These are phyloP conservation scores for Drosophila micromelanica DNA, from an alignment of 1,140 invertebrate species.

Conservation along the genomic window DNA sequence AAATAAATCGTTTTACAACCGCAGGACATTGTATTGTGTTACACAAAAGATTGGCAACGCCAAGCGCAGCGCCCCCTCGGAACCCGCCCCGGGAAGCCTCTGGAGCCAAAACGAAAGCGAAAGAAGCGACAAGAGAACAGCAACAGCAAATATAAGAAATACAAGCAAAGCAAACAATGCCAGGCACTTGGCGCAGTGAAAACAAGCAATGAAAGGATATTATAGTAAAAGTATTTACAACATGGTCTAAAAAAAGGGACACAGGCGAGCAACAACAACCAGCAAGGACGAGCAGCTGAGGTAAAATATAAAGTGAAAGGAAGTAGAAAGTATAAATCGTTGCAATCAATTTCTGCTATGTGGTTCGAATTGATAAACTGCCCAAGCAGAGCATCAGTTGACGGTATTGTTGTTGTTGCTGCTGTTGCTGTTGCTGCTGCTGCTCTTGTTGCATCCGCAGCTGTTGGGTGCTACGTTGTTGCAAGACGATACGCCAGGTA, in stretches of 20 bases:
- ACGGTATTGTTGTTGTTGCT: neutral
- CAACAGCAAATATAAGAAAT: conserved; percentile 22
- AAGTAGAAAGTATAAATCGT: conserved; percentile 83
- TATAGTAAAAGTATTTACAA: conserved; percentile 81
- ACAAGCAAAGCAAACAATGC: conserved; percentile 68
- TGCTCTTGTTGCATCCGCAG: conserved; percentile 23
- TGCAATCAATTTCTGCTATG: conserved; percentile 83
- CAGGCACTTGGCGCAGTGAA: conserved; percentile 70
- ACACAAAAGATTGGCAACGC: conserved; percentile 77
- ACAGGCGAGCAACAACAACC: conserved; percentile 27
- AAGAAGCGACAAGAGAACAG: conserved; percentile 50
- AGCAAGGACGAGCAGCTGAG: conserved; percentile 35
- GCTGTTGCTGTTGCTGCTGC: conserved; percentile 3
- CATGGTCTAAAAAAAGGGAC: conserved; percentile 50
- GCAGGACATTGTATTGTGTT: conserved; percentile 83
- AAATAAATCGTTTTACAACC: conserved; percentile 83
- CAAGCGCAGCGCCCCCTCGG: conserved; percentile 6
- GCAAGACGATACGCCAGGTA: conserved; percentile 45
- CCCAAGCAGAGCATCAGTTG: conserved; percentile 33
- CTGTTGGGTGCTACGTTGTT: conserved; percentile 26
- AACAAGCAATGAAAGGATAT: conserved; percentile 82
- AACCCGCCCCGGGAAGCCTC: conserved; percentile 22
- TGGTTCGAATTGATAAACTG: conserved; percentile 80
- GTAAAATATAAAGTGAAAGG: conserved; percentile 76
- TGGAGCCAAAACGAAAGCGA: conserved; percentile 67